These are phyloP conservation scores for Mechanitis mazaeus DNA, from an alignment of 2,888 invertebrate genomes.

Conservation along the genomic window DNA sequence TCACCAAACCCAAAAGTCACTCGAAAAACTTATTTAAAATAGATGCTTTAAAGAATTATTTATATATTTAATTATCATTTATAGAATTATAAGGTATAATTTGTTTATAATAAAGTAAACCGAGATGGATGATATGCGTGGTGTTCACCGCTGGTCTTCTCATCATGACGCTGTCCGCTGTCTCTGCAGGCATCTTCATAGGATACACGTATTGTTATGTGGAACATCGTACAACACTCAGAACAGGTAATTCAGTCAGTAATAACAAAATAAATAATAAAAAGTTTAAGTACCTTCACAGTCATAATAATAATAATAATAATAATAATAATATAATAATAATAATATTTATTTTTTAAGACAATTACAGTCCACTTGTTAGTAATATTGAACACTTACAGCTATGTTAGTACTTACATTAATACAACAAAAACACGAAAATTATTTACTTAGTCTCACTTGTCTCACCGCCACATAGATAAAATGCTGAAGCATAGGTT, in stretches of 20 bases:
- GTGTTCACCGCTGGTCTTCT: conserved; percentile 40
- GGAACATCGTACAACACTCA: conserved; percentile 42
- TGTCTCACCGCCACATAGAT: too few species aligned
- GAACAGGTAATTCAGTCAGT: conserved; percentile 16
- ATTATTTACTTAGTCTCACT: too few species aligned
- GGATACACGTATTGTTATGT: conserved; percentile 64
- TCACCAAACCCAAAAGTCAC: too few species aligned
- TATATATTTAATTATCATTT: neutral
- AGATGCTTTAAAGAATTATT: too few species aligned
- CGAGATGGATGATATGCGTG: conserved; percentile 47
- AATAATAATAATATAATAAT: too few species aligned
- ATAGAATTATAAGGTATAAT: neutral
- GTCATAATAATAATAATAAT: too few species aligned
- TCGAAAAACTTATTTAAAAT: too few species aligned
- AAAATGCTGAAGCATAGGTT: too few species aligned
- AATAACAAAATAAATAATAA: too few species aligned
- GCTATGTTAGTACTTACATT: conserved; percentile 11
- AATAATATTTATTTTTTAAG: too few species aligned
- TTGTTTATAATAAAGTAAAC: conserved; percentile 39
- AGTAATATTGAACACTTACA: neutral
- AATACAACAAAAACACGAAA: too few species aligned
- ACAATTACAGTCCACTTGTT: neutral
- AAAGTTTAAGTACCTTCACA: too few species aligned
- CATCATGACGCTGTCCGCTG: conserved; percentile 47
- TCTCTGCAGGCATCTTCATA: conserved; percentile 51